A percentile compares a stretch with the other conserved stretches of the same genome.
Conservation (phyloP, 2,888 invertebrate species). For the Monopis laevigella region DNA sequence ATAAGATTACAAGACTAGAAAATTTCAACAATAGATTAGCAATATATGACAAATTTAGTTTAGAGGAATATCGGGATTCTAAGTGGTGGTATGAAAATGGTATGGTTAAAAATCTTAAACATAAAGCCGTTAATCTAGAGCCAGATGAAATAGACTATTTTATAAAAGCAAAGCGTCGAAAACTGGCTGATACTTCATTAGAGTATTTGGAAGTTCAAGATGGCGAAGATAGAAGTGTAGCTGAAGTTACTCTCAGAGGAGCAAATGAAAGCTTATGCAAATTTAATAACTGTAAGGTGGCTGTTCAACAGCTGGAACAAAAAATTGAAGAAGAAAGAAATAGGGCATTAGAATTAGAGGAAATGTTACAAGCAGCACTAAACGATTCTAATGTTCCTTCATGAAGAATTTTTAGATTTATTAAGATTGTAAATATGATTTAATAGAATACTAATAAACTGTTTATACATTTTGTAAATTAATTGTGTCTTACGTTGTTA, state of each 20-base stretch:
- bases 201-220: slow-evolving; percentile 52
- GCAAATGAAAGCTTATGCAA: slow-evolving; percentile 39
- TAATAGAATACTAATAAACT: neutral
- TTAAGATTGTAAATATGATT: neutral
- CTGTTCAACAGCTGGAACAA: slow-evolving; percentile 53
- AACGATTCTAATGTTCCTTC: too few relatives aligned
- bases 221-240: slow-evolving; percentile 40
- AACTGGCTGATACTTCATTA: slow-evolving; percentile 39
- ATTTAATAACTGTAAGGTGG: slow-evolving; percentile 39
- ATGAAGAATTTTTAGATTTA: neutral
- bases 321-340: slow-evolving; percentile 51
- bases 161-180: slow-evolving; percentile 49
- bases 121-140: slow-evolving; percentile 35
- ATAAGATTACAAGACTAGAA: slow-evolving; percentile 58
- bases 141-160: slow-evolving; percentile 45
- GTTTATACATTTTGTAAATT: neutral
- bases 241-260: slow-evolving; percentile 41
- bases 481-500: neutral
- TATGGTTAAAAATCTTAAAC: slow-evolving; percentile 37
- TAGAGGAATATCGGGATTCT: slow-evolving; percentile 59
- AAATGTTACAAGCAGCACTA: slow-evolving; percentile 51
- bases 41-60: slow-evolving; percentile 63
- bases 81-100: slow-evolving; percentile 69
- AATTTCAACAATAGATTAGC: slow-evolving; percentile 56
- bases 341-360: slow-evolving; percentile 55